Base-by-base conservation (phyloP, 2,113 vertebrate genomes). In the Damaliscus lunatus region DNA sequence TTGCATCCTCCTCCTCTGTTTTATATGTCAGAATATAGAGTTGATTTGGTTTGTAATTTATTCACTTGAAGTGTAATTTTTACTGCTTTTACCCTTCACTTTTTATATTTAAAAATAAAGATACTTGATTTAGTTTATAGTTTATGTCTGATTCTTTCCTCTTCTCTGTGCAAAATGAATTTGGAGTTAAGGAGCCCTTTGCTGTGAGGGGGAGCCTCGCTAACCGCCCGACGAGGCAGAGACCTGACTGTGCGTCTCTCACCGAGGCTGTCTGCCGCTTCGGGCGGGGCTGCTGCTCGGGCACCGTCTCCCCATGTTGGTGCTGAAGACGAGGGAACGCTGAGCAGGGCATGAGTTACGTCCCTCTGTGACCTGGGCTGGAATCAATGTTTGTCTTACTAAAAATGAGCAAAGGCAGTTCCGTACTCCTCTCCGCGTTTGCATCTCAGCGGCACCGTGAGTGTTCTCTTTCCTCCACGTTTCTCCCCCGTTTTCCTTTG, bases 181-280 rank as follows among this genome's bases (percentile, higher is more conserved):
- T 12, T 74, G 36, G 71, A 43, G 36, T 13, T 74, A 74, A 43
- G 71, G 71, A 25, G 36, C 71, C 71, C 36, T 74, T 25, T 74
- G 71, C 21, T 74, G 71, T 13, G 71, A 40, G 36, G 71, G 17
- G 21, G 64, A 40, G 21, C 71, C 10, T 25, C 1, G 4, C 4
- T 74, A 6, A 40, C 36, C 21, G 1, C 67, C 67, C 5, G 1
- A 12, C 9, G 2, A 64, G 9, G n/a, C 8, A 1, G n/a, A 21
- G 67, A 6, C 67, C 11, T 74, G 67, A 10, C 36, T 23, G 36
- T 7, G 36, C 3, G 1, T 13, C 9, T 4, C 67, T 25, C 10
- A 3, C 21, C 0, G 0, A 40, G 9, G 67, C 67, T 21, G 33
- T 11, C 64, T n/a, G n/a, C n/a, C 2, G n/a, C 64, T 36, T 67